A percentile compares a stretch with the other conserved stretches of the same genome.
Conservation (phyloP, 2,888 invertebrate genomes). For the Mermis nigrescens region DNA sequence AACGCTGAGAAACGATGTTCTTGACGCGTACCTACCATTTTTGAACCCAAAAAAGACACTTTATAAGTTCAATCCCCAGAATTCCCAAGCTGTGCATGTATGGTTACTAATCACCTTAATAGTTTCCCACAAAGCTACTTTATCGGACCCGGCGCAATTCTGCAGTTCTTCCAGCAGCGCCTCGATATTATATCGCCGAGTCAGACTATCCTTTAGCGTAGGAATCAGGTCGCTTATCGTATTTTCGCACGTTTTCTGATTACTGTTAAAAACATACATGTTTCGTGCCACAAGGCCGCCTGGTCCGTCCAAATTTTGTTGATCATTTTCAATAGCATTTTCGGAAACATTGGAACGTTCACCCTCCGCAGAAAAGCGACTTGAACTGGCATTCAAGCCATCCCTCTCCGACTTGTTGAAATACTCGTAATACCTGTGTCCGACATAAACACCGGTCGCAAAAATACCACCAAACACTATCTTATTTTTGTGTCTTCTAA, state of each 20-base stretch:
- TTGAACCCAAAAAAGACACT: no score
- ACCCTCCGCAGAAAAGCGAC: background rate
- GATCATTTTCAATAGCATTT: background rate
- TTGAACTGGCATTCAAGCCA: background rate
- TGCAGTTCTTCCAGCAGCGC: background rate
- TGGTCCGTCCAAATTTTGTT: background rate
- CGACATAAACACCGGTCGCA: constrained; percentile 7
- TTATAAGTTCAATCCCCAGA: no score
- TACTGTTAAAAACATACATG: constrained; percentile 22
- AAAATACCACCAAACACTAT: constrained; percentile 7
- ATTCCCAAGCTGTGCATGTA: no score
- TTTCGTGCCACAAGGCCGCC: background rate
- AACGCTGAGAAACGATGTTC: no score
- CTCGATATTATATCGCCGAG: background rate
- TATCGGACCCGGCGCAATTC: background rate
- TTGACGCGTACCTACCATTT: no score
- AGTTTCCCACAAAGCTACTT: background rate
- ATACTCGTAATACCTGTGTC: background rate
- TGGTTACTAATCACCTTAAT: no score
- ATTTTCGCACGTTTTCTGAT: constrained; percentile 22
- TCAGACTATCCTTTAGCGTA: background rate
- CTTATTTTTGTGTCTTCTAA: constrained; percentile 20
- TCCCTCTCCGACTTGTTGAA: constrained; percentile 9
- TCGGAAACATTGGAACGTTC: background rate
- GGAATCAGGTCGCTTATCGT: constrained; percentile 19